These are phyloP conservation scores for Tetranychus truncatus DNA, from an alignment of 2,888 invertebrate species.

Conservation along the genomic window DNA sequence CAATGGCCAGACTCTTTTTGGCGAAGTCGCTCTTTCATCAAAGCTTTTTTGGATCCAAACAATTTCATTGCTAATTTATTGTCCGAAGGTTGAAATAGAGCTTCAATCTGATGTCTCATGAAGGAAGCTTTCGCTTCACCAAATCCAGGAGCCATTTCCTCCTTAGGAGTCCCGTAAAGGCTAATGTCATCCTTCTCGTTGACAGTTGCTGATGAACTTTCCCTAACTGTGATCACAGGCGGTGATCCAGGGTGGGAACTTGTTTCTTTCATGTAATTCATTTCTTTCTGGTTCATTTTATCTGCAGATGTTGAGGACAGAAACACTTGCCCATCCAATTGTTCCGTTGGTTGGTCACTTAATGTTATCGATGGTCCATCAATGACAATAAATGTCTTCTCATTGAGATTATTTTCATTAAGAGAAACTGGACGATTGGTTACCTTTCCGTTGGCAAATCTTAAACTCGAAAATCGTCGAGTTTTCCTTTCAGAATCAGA, in stretches of 20 bases:
- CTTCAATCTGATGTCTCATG: conserved; percentile 73
- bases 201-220: conserved; percentile 49
- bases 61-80: conserved; percentile 99
- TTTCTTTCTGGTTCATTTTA: background rate
- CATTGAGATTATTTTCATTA: background rate
- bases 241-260: conserved; percentile 21
- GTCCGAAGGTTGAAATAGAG: conserved; percentile 95
- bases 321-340: background rate
- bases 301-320: background rate
- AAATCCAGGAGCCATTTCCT: conserved; percentile 67
- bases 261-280: conserved; percentile 5
- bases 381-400: background rate
- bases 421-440: conserved; percentile 35
- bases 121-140: conserved; percentile 48
- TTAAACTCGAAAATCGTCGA: conserved; percentile 49
- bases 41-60: conserved; percentile 94
- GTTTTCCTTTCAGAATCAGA: conserved; percentile 30
- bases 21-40: conserved; percentile 92
- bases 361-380: conserved; percentile 9
- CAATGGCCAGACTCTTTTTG: conserved; percentile 95
- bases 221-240: conserved; percentile 26
- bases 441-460: conserved; percentile 50
- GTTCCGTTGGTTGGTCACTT: conserved; percentile 1
- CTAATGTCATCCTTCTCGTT: conserved; percentile 81
- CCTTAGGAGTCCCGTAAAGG: conserved; percentile 78